Evolutionary conservation across 2,888 invertebrate species (phyloP).

Genomic region (Lepetodrilus schrolli): DNA sequence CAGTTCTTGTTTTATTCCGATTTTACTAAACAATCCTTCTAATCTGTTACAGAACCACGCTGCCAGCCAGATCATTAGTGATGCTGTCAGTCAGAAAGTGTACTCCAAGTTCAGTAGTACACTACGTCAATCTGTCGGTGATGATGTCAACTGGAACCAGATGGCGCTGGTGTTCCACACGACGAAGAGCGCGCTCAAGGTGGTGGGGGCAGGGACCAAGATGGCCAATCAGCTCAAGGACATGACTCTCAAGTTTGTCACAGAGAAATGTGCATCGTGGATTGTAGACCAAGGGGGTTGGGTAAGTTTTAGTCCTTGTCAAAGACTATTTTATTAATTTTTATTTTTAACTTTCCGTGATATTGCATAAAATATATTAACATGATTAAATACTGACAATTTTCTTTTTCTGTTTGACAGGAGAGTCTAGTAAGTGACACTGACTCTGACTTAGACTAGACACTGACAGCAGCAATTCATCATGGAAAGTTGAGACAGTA

Average conservation of each 20-base stretch:
- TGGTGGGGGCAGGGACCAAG: constrained; percentile 67
- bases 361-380: too few relatives aligned
- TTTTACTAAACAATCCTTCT: too few relatives aligned
- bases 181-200: constrained; percentile 64
- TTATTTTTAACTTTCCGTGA: too few relatives aligned
- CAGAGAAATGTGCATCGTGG: constrained; percentile 72
- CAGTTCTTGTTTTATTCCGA: too few relatives aligned
- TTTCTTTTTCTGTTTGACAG: background rate
- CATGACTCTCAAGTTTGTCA: constrained; percentile 69
- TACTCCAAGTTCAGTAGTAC: constrained; percentile 68
- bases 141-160: constrained; percentile 68
- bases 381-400: too few relatives aligned
- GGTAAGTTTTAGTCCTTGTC: constrained; percentile 55
- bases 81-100: constrained; percentile 59
- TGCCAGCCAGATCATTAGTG: constrained; percentile 43
- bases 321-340: background rate
- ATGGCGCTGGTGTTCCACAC: constrained; percentile 70
- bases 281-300: constrained; percentile 73
- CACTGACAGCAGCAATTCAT: too few relatives aligned
- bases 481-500: too few relatives aligned
- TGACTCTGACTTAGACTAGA: too few relatives aligned
- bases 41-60: too few relatives aligned
- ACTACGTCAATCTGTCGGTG: constrained; percentile 61
- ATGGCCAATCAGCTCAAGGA: constrained; percentile 69
- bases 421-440: too few relatives aligned